Percentiles rank a stretch among this genome's conserved stretches.
phyloP scores from a whole-genome alignment of 2,797 vertebrate genomes.

The Acrossocheilus fasciatus region DNA sequence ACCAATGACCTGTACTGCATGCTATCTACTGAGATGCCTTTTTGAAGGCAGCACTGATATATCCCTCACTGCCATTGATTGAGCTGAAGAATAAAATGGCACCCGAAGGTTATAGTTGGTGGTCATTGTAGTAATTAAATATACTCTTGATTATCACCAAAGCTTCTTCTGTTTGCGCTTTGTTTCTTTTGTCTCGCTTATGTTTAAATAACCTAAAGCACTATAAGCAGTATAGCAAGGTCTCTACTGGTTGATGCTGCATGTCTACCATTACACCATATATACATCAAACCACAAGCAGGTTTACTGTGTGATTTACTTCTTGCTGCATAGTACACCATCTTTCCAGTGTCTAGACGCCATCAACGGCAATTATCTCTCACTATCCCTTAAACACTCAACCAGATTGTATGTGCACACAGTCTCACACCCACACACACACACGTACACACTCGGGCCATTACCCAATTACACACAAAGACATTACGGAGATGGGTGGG shows the following conservation, averaged over 20 bases:
- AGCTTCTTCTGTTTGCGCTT: background rate
- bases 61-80: background rate
- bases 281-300: background rate
- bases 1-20: background rate
- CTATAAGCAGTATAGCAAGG: no score
- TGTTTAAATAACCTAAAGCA: background rate
- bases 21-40: background rate
- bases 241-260: background rate
- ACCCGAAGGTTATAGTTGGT: background rate
- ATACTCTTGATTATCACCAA: background rate
- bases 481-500: constrained; percentile 49
- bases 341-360: constrained; percentile 50
- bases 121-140: background rate
- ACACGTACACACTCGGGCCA: constrained; percentile 45
- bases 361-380: constrained; percentile 50
- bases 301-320: constrained; percentile 26
- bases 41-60: background rate
- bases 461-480: constrained; percentile 69
- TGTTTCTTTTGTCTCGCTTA: background rate
- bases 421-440: constrained; percentile 26
- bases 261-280: background rate
- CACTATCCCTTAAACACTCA: constrained; percentile 52
- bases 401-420: constrained; percentile 25
- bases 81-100: background rate
- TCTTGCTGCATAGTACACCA: constrained; percentile 31